These are phyloP conservation scores for Hirtodrosophila histrioides DNA, from an alignment of 2,888 invertebrate species.

Conservation along the genomic window DNA sequence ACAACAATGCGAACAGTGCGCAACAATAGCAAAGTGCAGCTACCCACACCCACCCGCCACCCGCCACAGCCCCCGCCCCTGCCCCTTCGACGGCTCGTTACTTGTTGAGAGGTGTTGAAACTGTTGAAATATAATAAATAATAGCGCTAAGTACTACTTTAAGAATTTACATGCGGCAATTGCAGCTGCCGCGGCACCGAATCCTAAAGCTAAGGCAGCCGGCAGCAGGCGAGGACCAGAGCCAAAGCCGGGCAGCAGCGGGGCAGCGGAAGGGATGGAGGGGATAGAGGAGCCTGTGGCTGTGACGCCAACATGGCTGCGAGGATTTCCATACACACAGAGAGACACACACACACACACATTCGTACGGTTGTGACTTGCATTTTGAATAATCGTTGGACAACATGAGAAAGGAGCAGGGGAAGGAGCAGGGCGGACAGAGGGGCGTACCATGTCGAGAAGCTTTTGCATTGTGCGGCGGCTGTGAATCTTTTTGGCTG, in stretches of 20 bases:
- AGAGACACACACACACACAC: slow-evolving; percentile 21
- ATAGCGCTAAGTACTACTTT: slow-evolving; percentile 82
- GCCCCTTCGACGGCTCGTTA: slow-evolving; percentile 40
- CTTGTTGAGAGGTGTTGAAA: slow-evolving; percentile 83
- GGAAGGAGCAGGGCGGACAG: neutral
- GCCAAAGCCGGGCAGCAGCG: slow-evolving; percentile 1
- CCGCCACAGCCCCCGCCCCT: neutral
- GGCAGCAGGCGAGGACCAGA: slow-evolving; percentile 15
- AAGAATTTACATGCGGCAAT: slow-evolving; percentile 82
- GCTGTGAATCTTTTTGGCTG: slow-evolving; percentile 71
- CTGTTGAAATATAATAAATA: slow-evolving; percentile 83
- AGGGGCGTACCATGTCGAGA: slow-evolving; percentile 48
- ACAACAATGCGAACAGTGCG: slow-evolving; percentile 52
- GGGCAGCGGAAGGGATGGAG: neutral
- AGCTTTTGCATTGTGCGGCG: slow-evolving; percentile 74
- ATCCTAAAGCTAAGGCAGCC: slow-evolving; percentile 57
- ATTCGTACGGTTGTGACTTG: slow-evolving; percentile 60
- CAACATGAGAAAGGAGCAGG: slow-evolving; percentile 33
- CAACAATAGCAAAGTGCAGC: slow-evolving; percentile 55
- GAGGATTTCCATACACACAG: slow-evolving; percentile 61
- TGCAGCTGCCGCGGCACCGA: slow-evolving; percentile 63
- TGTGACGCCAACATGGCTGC: slow-evolving; percentile 75
- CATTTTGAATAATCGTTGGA: slow-evolving; percentile 80
- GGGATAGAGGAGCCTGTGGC: slow-evolving; percentile 11
- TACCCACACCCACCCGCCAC: slow-evolving; percentile 4